A percentile compares a stretch with the other conserved stretches of the same genome.
phyloP scores from a whole-genome alignment of 2,888 invertebrate species.

The Stenurella melanura region DNA sequence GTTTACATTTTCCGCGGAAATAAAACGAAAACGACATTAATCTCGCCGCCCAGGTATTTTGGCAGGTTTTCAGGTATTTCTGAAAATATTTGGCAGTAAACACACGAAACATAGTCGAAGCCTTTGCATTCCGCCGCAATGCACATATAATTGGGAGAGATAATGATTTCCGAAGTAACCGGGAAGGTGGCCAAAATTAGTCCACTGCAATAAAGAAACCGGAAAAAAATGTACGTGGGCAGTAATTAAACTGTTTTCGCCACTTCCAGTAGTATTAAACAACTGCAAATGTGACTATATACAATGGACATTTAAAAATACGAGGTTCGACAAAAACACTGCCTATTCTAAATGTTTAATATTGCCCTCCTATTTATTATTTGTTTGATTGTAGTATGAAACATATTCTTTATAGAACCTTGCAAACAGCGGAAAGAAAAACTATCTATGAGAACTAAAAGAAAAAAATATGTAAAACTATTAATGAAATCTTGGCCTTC shows the following conservation, averaged over 20 bases:
- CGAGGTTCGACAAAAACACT: too few species aligned
- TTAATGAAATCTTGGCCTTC: too few species aligned
- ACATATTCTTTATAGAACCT: too few species aligned
- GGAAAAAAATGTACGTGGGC: constrained; percentile 1
- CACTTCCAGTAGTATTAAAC: not conserved
- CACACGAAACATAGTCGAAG: constrained; percentile 10
- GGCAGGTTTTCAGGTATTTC: constrained; percentile 48
- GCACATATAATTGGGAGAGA: constrained; percentile 64
- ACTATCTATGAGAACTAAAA: too few species aligned
- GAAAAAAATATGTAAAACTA: too few species aligned
- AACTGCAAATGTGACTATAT: too few species aligned
- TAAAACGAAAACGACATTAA: constrained; percentile 31
- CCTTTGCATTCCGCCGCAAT: constrained; percentile 53
- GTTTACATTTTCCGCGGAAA: constrained; percentile 30
- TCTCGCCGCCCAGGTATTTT: constrained; percentile 45
- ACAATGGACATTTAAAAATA: too few species aligned
- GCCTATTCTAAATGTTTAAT: too few species aligned
- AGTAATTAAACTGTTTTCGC: not conserved
- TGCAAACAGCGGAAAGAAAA: too few species aligned
- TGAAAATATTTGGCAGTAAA: constrained; percentile 43
- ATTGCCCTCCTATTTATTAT: too few species aligned
- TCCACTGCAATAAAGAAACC: constrained; percentile 11
- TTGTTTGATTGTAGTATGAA: too few species aligned
- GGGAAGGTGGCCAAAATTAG: constrained; percentile 47
- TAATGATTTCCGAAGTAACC: constrained; percentile 61